Evolutionary conservation across 1,140 invertebrate genomes (phyloP), one percentile per base, ranked within the genome.

Genomic region (Eriosoma lanigerum): DNA sequence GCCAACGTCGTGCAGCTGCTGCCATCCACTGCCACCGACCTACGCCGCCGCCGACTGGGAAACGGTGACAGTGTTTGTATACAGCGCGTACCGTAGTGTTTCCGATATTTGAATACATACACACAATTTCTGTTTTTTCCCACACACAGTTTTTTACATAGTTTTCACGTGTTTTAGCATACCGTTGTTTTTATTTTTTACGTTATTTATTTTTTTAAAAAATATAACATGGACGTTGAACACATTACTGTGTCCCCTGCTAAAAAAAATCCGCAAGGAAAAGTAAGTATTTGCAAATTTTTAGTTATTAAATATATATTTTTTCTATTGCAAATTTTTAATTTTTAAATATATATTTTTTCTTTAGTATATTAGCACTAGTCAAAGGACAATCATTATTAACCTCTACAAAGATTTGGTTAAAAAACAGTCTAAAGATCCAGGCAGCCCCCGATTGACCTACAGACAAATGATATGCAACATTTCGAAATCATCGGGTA

Each of bases 21-120:
- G n/a, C n/a, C n/a, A n/a, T n/a, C 52, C n/a, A n/a, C 0, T 3
- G 52, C 19, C 52, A 10, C n/a, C 56, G n/a, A 60, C 56, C 24
- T 0, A 13, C 56, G 56, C 24, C 56, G 26, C 56, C 12, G 56
- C 56, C 21, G 56, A 29, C 56, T 24, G 5, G 10, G 24, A 60
- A 60, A 29, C 56, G 56, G 56, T 60, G 56, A 60, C 56, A 29
- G 56, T 60, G 56, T 60, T 60, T 60, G 56, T 60, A 60, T 60
- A 60, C 56, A 60, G 56, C 24, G 56, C 21, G 56, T 60, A 60
- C 24, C n/a, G n/a, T 13, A 60, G 56, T 26, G 21, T 60, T 13
- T 60, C 24, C 26, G 56, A 29, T 60, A 60, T 60, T 60, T 29
- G n/a, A n/a, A n/a, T n/a, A n/a, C 29, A 60, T 5, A 26, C 56